Evolutionary conservation across 2,888 invertebrate genomes (phyloP).

Genomic region (Papilio elwesi): DNA sequence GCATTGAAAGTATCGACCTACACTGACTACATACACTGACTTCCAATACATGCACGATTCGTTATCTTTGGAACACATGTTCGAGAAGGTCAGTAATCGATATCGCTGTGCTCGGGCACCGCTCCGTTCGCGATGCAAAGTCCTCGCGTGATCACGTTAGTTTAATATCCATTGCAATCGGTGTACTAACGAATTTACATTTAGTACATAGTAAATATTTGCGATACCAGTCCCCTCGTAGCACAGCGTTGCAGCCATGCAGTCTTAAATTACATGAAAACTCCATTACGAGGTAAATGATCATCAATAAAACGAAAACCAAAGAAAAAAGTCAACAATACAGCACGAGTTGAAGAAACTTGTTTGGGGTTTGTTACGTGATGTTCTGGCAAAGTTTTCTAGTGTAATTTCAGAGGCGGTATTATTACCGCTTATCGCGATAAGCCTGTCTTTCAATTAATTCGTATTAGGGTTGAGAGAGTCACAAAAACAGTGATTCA

Average conservation of each 20-base stretch:
- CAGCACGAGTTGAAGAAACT: slow-evolving; percentile 15
- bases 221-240: slow-evolving; percentile 51
- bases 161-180: slow-evolving; percentile 49
- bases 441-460: slow-evolving; percentile 60
- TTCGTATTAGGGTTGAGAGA: slow-evolving; percentile 52
- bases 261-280: slow-evolving; percentile 9
- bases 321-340: slow-evolving; percentile 21
- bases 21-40: slow-evolving; percentile 15
- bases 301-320: slow-evolving; percentile 33
- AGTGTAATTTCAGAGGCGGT: slow-evolving; percentile 12
- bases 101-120: slow-evolving; percentile 23
- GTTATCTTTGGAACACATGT: slow-evolving; percentile 33
- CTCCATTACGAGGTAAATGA: slow-evolving; percentile 9
- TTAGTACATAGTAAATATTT: slow-evolving; percentile 58
- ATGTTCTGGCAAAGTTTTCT: slow-evolving; percentile 23
- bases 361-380: slow-evolving; percentile 22
- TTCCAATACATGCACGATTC: slow-evolving; percentile 21
- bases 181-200: slow-evolving; percentile 61
- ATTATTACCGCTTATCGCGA: slow-evolving; percentile 54
- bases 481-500: slow-evolving; percentile 42
- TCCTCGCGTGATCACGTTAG: slow-evolving; percentile 61
- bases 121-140: slow-evolving; percentile 44
- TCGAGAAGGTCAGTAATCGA: slow-evolving; percentile 37
- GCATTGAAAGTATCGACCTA: slow-evolving; percentile 36
- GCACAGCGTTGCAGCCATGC: slow-evolving; percentile 51